These are phyloP conservation scores for Oxyruncus cristatus DNA, from an alignment of 2,113 vertebrate genomes.

Conservation along the genomic window DNA sequence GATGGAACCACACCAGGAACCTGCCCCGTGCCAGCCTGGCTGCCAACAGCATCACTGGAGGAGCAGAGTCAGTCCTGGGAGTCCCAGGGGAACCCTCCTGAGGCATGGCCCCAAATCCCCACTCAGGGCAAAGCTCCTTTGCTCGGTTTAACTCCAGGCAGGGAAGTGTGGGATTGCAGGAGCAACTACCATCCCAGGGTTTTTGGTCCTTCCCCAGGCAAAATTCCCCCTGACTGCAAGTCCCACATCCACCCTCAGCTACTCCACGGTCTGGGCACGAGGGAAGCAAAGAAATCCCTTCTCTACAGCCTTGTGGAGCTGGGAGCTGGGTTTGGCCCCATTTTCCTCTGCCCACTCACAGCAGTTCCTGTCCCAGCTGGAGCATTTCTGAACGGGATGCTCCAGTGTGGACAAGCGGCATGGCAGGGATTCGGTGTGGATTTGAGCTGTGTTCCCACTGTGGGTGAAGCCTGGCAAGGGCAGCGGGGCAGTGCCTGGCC, in stretches of 20 bases:
- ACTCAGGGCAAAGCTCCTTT: not conserved
- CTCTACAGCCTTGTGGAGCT: not conserved
- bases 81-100: not conserved
- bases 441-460: not conserved
- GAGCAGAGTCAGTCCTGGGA: not conserved
- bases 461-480: not conserved
- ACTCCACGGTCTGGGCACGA: not conserved
- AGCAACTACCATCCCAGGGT: not conserved
- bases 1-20: not conserved
- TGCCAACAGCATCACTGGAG: not conserved
- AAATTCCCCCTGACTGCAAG: not conserved
- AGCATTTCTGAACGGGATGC: fast-evolving
- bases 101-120: not conserved
- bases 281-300: not conserved
- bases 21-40: not conserved
- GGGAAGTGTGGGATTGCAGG: not conserved
- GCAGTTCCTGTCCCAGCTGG: not conserved
- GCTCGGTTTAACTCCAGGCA: not conserved
- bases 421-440: fast-evolving
- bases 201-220: not conserved
- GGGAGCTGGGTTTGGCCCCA: not conserved
- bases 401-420: not conserved
- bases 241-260: fast-evolving
- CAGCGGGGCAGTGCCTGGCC: not conserved
- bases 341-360: not conserved